A percentile compares a stretch with the other conserved stretches of the same genome.
Conservation (phyloP, 2,888 invertebrate genomes). For the Machimus atricapillus region DNA sequence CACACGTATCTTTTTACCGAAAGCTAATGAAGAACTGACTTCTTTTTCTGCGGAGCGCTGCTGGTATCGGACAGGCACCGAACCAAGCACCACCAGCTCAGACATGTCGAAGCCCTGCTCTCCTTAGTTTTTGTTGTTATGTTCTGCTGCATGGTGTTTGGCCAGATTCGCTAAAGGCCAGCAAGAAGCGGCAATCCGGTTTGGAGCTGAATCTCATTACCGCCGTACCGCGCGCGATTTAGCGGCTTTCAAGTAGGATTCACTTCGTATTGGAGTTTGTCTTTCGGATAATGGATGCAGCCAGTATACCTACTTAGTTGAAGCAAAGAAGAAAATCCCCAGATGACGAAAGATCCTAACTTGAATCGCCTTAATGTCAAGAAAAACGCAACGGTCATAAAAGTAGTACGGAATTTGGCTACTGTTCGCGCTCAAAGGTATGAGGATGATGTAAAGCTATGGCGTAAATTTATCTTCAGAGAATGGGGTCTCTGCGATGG, state of each 20-base stretch:
- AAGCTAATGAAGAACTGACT: conserved; percentile 40
- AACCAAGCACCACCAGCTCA: neutral
- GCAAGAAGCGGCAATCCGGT: conserved; percentile 43
- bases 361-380: conserved; percentile 6
- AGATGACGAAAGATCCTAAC: conserved; percentile 15
- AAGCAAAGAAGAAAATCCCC: neutral
- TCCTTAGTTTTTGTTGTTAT: conserved; percentile 31
- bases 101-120: conserved; percentile 19
- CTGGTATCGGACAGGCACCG: neutral
- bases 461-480: neutral
- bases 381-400: neutral
- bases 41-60: neutral
- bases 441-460: neutral
- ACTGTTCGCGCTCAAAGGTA: neutral
- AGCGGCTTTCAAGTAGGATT: neutral
- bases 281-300: neutral
- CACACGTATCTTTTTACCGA: conserved; percentile 29
- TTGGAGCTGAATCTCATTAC: conserved; percentile 26
- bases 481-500: neutral
- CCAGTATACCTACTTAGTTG: neutral
- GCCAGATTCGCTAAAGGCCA: conserved; percentile 45
- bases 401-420: conserved; percentile 16
- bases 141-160: neutral
- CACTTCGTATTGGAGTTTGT: neutral
- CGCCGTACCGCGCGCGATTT: neutral